These are phyloP conservation scores for Bradypodion pumilum DNA, from an alignment of 2,797 vertebrate genomes.

Conservation along the genomic window DNA sequence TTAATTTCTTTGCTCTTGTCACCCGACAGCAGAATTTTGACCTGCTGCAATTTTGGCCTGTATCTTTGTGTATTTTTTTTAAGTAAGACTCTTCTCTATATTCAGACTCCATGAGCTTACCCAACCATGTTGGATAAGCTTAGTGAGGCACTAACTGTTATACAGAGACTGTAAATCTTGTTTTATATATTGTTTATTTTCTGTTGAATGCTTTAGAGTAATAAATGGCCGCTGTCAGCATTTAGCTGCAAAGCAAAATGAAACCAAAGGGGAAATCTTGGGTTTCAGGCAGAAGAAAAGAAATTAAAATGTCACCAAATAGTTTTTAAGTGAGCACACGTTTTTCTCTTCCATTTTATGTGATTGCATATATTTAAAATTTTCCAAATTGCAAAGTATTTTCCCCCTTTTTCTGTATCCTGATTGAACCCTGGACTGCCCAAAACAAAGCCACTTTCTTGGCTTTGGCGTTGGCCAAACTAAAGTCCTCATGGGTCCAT, in stretches of 20 bases:
- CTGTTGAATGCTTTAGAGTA: conserved; percentile 81
- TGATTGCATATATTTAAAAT: neutral
- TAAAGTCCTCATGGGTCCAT: no score
- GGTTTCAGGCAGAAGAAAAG: conserved; percentile 89
- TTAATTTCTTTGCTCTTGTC: conserved; percentile 78
- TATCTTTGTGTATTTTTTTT: conserved; percentile 94
- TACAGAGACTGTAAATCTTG: conserved; percentile 82
- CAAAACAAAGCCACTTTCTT: no score
- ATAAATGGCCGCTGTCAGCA: conserved; percentile 94
- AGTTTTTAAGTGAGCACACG: conserved; percentile 49
- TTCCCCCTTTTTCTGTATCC: no score
- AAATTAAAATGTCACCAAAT: conserved; percentile 44
- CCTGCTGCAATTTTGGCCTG: conserved; percentile 89
- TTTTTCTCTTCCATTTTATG: conserved; percentile 48
- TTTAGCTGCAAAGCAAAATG: conserved; percentile 95
- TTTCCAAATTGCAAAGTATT: neutral
- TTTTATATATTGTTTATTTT: conserved; percentile 43
- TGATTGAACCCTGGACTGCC: no score
- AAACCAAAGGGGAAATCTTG: conserved; percentile 88
- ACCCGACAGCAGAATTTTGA: conserved; percentile 81
- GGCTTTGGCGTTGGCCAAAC: no score
- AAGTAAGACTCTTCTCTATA: conserved; percentile 71
- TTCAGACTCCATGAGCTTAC: conserved; percentile 92
- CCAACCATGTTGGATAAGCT: conserved; percentile 95
- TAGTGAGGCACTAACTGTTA: conserved; percentile 85